Conservation (phyloP, 2,797 vertebrate genomes). For the Vultur gryphus region DNA sequence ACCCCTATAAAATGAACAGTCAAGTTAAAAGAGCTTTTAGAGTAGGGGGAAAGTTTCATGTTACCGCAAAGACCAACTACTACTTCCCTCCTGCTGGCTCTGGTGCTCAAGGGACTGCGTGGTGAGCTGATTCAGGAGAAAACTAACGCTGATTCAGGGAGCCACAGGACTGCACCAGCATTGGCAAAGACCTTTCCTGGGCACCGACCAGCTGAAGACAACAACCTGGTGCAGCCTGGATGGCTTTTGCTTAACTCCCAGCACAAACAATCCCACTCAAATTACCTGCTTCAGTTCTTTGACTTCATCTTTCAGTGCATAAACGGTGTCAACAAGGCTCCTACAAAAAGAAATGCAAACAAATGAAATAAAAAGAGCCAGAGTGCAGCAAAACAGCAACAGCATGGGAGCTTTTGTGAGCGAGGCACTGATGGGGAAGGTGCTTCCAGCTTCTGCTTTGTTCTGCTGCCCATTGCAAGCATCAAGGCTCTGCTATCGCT, state of each 20-base stretch:
- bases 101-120: neutral
- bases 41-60: neutral
- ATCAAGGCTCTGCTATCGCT: neutral
- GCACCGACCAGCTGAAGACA: accelerated
- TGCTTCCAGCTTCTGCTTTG: neutral
- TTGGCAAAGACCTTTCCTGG: neutral
- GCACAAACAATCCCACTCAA: neutral
- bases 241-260: neutral
- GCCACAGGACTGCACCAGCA: neutral
- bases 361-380: neutral
- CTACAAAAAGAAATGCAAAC: slow-evolving; percentile 67
- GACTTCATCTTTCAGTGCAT: slow-evolving; percentile 97
- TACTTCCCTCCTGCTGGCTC: neutral
- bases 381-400: neutral
- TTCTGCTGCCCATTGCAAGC: neutral
- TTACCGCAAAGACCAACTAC: neutral
- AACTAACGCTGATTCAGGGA: neutral
- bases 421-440: neutral
- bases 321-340: slow-evolving; percentile 97
- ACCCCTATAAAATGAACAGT: neutral
- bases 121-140: neutral
- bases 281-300: slow-evolving; percentile 95
- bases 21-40: neutral
- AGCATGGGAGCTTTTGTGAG: neutral
- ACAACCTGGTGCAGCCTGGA: accelerated